phyloP scores from a whole-genome alignment of 2,113 vertebrate species.

The Eulemur macaco region DNA sequence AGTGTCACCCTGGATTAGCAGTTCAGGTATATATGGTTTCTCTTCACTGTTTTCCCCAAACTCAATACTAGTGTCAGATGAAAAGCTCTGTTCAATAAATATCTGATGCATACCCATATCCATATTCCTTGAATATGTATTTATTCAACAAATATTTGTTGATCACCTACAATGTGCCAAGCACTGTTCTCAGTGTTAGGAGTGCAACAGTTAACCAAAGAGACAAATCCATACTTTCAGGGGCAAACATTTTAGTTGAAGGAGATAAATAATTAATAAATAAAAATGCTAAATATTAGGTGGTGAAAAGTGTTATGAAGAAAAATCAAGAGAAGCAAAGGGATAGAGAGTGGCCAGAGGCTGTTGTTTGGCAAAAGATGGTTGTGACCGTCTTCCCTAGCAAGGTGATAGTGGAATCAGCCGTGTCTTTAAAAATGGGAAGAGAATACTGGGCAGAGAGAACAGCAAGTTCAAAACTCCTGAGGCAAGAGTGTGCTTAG shows the following conservation, averaged over 20 bases:
- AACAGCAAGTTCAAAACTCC: neutral
- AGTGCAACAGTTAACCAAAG: neutral
- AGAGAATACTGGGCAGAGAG: neutral
- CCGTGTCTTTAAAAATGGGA: neutral
- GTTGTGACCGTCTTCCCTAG: neutral
- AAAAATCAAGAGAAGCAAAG: neutral
- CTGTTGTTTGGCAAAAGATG: neutral
- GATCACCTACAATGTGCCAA: neutral
- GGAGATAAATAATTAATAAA: neutral
- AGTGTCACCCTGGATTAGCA: neutral
- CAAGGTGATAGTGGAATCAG: neutral
- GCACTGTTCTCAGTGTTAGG: neutral
- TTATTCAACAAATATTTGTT: slow-evolving; percentile 2
- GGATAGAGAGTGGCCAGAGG: neutral
- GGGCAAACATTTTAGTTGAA: neutral
- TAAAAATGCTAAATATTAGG: neutral
- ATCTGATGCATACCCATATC: neutral
- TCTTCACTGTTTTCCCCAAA: neutral
- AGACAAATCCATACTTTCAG: neutral
- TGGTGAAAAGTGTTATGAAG: neutral
- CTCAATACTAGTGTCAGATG: neutral
- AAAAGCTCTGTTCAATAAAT: neutral
- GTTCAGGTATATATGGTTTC: neutral
- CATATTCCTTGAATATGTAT: neutral
- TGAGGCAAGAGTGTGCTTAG: neutral